Base-by-base conservation (phyloP, 2,113 vertebrate genomes). In the Corythornis cristatus region DNA sequence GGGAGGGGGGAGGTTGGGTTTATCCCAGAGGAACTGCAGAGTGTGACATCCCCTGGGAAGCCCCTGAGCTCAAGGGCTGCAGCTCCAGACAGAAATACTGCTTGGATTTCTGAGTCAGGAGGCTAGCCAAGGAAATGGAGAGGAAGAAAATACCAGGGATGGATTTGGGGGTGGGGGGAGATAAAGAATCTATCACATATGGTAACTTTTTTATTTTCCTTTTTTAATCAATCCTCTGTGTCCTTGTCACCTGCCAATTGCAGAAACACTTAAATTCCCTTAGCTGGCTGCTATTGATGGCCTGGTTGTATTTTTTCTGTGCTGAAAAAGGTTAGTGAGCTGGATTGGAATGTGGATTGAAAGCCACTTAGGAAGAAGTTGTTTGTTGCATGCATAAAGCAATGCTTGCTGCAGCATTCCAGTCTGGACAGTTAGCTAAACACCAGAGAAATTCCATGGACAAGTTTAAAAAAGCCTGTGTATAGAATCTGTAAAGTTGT, bases 361-460 rank as follows among this genome's bases (percentile, higher is more conserved):
- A 76, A 71, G 82, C 28, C 20, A 54, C 3, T 62, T 72, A 33
- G 29, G 29, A 42, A 54, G n/a, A 35, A 68, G 73, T 67, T 50
- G 74, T 89, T 96, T 82, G 77, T 57, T 95, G 88, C 94, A 96
- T 96, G 94, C 90, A 35, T 70, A 40, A 70, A 85, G 21, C 72
- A 29, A 40, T 82, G 66, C 28, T 89, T 87, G 74, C 25, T 80
- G 64, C 46, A 79, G 5, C 56, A 85, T 87, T 65, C 26, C 73
- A 72, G 6, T 95, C 20, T 62, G 53, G n/a, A 31, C 29, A 91
- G 58, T 75, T 85, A 92, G 84, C 54, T 76, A 72, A 96, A 61
- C 23, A 50, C 82, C 42, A 68, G 20, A 54, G 8, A 86, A 26
- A 45, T 65, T 45, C 43, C 20, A 25, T 82, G 21, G 82, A 40